Percentiles rank a stretch among this genome's conserved stretches.
Evolutionary conservation across 2,113 vertebrate species (phyloP).

Genomic region (Dicerorhinus sumatrensis): DNA sequence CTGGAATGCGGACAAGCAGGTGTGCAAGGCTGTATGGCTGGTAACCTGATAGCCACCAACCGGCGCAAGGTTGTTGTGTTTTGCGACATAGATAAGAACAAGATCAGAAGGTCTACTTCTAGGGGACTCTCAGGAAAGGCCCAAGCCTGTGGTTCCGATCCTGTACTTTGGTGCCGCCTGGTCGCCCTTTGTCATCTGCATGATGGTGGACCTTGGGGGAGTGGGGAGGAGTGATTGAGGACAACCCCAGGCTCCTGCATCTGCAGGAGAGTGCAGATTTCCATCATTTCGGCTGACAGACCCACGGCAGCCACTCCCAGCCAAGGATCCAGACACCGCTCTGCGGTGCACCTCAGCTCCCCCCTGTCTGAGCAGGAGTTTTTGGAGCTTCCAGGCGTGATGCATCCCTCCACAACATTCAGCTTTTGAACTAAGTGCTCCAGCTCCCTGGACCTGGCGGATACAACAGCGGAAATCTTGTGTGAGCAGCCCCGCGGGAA

Average conservation of each 20-base stretch:
- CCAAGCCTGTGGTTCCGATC: conserved; percentile 84
- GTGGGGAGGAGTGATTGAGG: conserved; percentile 89
- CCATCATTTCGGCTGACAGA: conserved; percentile 81
- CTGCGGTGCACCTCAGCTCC: background rate
- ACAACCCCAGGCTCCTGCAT: conserved; percentile 86
- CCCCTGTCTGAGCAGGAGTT: background rate
- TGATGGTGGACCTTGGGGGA: conserved; percentile 91
- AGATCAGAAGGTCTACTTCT: conserved; percentile 92
- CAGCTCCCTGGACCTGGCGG: background rate
- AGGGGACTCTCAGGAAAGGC: conserved; percentile 92
- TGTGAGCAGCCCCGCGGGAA: too few species aligned
- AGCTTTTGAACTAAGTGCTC: background rate
- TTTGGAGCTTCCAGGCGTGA: background rate
- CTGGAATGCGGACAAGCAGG: conserved; percentile 94
- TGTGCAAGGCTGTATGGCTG: conserved; percentile 90
- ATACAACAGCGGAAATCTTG: background rate
- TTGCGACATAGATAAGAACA: conserved; percentile 91
- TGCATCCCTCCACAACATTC: background rate
- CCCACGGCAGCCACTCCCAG: background rate
- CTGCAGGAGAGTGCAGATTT: conserved; percentile 86
- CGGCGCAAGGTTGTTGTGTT: conserved; percentile 90
- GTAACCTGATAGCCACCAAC: conserved; percentile 85
- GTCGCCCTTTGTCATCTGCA: conserved; percentile 89
- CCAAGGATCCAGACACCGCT: background rate
- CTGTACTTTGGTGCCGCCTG: conserved; percentile 86